Conservation (phyloP, 2,888 invertebrate genomes). For the Agrochola macilenta region DNA sequence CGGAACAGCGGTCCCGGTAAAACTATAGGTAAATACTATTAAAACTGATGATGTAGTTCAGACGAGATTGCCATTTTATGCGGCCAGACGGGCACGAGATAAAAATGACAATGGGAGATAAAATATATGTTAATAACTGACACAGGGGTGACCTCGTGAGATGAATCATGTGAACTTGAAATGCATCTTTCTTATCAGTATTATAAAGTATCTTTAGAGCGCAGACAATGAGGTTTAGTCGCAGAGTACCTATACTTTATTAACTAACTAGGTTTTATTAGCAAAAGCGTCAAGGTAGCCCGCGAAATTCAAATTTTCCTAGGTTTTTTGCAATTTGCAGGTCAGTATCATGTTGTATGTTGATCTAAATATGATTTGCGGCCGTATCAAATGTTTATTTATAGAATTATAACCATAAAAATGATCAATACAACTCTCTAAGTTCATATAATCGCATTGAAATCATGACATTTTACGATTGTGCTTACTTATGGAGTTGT, state of each 20-base stretch:
- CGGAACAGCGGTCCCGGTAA: too few species aligned
- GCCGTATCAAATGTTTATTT: too few species aligned
- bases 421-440: too few species aligned
- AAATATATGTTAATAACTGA: background rate
- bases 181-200: slow-evolving; percentile 8
- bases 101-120: slow-evolving; percentile 28
- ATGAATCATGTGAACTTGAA: slow-evolving; percentile 39
- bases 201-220: background rate
- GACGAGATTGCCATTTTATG: slow-evolving; percentile 9
- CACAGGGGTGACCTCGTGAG: slow-evolving; percentile 36
- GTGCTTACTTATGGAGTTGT: too few species aligned
- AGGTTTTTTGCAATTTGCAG: too few species aligned
- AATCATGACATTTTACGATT: too few species aligned
- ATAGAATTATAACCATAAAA: too few species aligned
- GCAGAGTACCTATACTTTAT: background rate
- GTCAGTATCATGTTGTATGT: too few species aligned
- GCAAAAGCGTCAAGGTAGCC: too few species aligned
- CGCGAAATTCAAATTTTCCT: too few species aligned
- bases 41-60: background rate
- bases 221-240: slow-evolving; percentile 29
- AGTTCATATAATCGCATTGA: too few species aligned
- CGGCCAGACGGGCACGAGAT: background rate
- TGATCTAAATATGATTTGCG: too few species aligned
- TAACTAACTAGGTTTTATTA: background rate
- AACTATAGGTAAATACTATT: background rate